Evolutionary conservation across 2,888 invertebrate genomes (phyloP).

Genomic region (Oxytorus armatus): DNA sequence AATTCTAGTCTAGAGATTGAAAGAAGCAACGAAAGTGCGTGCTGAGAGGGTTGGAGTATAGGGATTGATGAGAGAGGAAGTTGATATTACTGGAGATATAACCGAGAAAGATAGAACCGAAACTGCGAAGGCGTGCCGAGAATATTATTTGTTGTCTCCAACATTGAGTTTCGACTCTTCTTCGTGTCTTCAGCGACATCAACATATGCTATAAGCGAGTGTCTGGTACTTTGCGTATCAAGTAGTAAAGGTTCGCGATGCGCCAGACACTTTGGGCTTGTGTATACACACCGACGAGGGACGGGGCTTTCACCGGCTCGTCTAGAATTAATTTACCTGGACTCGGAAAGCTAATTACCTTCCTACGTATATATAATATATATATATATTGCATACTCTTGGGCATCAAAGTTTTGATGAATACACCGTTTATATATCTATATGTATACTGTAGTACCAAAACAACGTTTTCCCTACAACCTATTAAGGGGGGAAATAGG

Average conservation of each 20-base stretch:
- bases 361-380: not conserved
- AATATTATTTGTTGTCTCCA: conserved; percentile 29
- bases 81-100: not conserved
- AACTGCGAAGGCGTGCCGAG: conserved; percentile 44
- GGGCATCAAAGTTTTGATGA: conserved; percentile 29
- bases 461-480: no score
- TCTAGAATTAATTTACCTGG: conserved; percentile 39
- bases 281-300: not conserved
- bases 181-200: not conserved
- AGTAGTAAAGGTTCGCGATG: conserved; percentile 40
- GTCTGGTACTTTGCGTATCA: not conserved
- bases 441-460: not conserved
- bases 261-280: conserved; percentile 20
- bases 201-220: not conserved
- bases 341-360: conserved; percentile 23
- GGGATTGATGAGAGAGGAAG: not conserved
- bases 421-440: not conserved
- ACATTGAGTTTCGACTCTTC: no score
- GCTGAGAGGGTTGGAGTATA: not conserved
- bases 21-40: not conserved
- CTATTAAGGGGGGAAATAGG: no score
- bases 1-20: no score
- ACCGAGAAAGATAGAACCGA: not conserved
- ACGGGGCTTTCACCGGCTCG: not conserved
- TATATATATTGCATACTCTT: not conserved